phyloP scores from a whole-genome alignment of 2,797 vertebrate species.

The Lerista edwardsae region DNA sequence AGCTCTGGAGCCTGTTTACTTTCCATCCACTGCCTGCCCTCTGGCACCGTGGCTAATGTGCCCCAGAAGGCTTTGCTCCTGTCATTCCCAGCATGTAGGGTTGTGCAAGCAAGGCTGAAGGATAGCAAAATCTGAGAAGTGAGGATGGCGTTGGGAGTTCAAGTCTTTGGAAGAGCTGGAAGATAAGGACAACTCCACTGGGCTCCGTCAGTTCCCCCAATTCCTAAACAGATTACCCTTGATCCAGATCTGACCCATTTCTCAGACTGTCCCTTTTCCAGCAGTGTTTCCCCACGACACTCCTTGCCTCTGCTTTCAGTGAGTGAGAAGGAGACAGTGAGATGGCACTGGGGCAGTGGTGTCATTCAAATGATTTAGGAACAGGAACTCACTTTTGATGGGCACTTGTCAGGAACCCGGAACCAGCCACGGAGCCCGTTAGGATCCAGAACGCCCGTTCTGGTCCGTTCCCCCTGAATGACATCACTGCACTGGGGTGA shows the following conservation, averaged over 20 bases:
- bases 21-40: constrained; percentile 60
- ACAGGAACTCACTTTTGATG: too few species aligned
- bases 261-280: not conserved
- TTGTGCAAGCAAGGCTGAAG: constrained; percentile 21
- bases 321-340: constrained; percentile 9
- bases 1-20: constrained; percentile 46
- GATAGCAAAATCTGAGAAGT: not conserved
- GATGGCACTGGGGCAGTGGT: too few species aligned
- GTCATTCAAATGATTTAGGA: too few species aligned
- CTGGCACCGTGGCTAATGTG: constrained; percentile 27
- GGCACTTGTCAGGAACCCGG: too few species aligned
- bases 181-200: not conserved
- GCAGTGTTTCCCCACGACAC: not conserved
- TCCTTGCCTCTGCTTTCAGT: not conserved
- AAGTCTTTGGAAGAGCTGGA: not conserved
- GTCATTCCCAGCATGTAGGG: constrained; percentile 21
- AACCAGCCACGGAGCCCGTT: too few species aligned
- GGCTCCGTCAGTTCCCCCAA: not conserved
- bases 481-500: constrained; percentile 5
- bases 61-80: constrained; percentile 31
- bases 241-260: not conserved
- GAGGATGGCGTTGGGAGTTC: not conserved
- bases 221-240: not conserved
- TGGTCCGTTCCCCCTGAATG: too few species aligned
- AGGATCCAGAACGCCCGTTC: too few species aligned